These are phyloP conservation scores for Rhabdophis nuchalis DNA, from an alignment of 2,797 vertebrate species.

Conservation along the genomic window DNA sequence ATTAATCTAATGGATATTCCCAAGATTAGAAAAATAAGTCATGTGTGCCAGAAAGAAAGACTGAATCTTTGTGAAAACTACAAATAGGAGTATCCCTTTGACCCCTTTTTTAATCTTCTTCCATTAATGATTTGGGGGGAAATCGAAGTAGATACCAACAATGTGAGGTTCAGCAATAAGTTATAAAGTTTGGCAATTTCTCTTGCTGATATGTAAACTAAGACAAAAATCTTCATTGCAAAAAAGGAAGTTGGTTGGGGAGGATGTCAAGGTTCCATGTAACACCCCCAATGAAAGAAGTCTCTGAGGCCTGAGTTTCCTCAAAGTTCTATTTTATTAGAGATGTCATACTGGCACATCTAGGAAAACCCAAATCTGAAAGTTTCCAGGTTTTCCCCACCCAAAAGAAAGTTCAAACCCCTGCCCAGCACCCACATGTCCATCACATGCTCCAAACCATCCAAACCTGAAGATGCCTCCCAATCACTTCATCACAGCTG, in stretches of 20 bases:
- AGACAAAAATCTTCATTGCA: neutral
- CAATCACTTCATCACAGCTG: too few relatives aligned
- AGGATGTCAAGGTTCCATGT: neutral
- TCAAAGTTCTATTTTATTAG: too few relatives aligned
- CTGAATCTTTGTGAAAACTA: conserved; percentile 57
- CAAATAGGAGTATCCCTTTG: conserved; percentile 47
- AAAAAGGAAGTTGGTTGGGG: neutral
- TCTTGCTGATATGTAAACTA: conserved; percentile 38
- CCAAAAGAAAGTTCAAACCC: too few relatives aligned
- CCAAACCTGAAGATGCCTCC: too few relatives aligned
- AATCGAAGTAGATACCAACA: conserved; percentile 35
- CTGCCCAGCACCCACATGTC: too few relatives aligned
- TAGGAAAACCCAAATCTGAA: too few relatives aligned
- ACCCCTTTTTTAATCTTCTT: conserved; percentile 2
- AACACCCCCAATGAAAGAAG: too few relatives aligned
- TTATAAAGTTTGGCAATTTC: conserved; percentile 35
- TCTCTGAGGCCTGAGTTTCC: too few relatives aligned
- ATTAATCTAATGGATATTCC: conserved; percentile 81
- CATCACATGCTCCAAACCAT: too few relatives aligned
- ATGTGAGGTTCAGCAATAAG: conserved; percentile 46
- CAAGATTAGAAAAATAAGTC: conserved; percentile 69
- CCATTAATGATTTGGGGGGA: conserved; percentile 18
- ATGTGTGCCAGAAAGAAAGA: conserved; percentile 53
- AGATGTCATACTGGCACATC: too few relatives aligned
- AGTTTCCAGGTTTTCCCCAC: too few relatives aligned